A percentile compares a stretch with the other conserved stretches of the same genome.
Evolutionary conservation across 2,888 invertebrate species (phyloP).

Genomic region (Cantharis rufa): DNA sequence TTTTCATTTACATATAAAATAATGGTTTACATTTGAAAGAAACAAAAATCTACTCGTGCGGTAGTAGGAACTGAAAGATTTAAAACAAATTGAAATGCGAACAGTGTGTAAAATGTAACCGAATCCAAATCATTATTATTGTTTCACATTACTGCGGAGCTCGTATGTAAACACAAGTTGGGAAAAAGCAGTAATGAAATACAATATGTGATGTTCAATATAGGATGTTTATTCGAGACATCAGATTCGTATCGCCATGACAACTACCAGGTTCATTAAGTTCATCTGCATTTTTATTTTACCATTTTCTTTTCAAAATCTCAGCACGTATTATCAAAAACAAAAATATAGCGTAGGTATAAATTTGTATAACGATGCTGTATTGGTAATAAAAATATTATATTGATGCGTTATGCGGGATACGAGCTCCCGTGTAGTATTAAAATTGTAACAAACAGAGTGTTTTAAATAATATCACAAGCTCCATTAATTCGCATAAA

Average conservation of each 20-base stretch:
- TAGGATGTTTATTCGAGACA: constrained; percentile 45
- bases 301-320: constrained; percentile 10
- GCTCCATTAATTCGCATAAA: constrained; percentile 55
- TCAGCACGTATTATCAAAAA: neutral
- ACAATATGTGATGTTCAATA: constrained; percentile 47
- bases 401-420: neutral
- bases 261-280: constrained; percentile 44
- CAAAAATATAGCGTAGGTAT: neutral
- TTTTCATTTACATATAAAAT: neutral
- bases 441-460: constrained; percentile 20
- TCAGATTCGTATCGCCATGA: constrained; percentile 43
- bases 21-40: neutral
- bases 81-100: constrained; percentile 27
- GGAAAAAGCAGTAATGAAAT: constrained; percentile 39
- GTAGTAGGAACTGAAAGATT: constrained; percentile 15
- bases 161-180: constrained; percentile 28
- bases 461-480: constrained; percentile 50
- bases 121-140: constrained; percentile 29
- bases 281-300: constrained; percentile 37
- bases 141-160: constrained; percentile 29
- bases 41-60: constrained; percentile 7
- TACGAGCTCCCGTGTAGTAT: neutral
- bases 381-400: constrained; percentile 1
- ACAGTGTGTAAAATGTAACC: constrained; percentile 27
- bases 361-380: neutral